Evolutionary conservation across 53 echinoderm and acorn worm genomes (phyloP).

Genomic region (Zoroaster sp.): DNA sequence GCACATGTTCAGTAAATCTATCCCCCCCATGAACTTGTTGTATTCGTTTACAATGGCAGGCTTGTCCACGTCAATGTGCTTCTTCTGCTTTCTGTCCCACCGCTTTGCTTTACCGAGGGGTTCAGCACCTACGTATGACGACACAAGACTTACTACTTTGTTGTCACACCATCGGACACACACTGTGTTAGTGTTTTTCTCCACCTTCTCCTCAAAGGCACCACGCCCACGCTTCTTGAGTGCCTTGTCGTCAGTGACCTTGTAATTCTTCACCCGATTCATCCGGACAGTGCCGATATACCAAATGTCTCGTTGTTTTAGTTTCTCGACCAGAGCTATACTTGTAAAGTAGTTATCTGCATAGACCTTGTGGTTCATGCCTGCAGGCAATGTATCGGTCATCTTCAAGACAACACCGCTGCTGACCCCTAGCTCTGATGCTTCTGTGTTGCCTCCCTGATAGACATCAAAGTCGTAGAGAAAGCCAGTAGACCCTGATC

Average conservation of each 20-base stretch:
- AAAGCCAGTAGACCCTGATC: constrained; percentile 18
- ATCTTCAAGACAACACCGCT: neutral
- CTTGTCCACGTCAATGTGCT: neutral
- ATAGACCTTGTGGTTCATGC: neutral
- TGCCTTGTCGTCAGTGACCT: neutral
- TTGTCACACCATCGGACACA: constrained; percentile 52
- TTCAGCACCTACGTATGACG: constrained; percentile 38
- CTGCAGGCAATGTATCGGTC: neutral
- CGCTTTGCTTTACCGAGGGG: constrained; percentile 17
- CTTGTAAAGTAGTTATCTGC: constrained; percentile 7
- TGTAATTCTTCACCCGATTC: neutral
- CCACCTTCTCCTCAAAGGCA: neutral
- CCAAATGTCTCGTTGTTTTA: neutral
- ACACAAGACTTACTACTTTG: constrained; percentile 48
- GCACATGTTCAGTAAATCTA: constrained; percentile 24
- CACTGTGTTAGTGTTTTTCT: neutral
- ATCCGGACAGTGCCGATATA: constrained; percentile 2
- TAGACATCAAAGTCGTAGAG: constrained; percentile 46
- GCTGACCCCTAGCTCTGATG: neutral
- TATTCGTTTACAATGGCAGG: constrained; percentile 21
- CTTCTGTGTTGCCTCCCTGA: neutral
- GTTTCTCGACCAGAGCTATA: neutral
- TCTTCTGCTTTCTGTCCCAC: constrained; percentile 36
- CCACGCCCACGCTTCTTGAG: neutral
- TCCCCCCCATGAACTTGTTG: constrained; percentile 48